These are phyloP conservation scores for Aspidapion aeneum DNA, from an alignment of 2,888 invertebrate genomes.

Conservation along the genomic window DNA sequence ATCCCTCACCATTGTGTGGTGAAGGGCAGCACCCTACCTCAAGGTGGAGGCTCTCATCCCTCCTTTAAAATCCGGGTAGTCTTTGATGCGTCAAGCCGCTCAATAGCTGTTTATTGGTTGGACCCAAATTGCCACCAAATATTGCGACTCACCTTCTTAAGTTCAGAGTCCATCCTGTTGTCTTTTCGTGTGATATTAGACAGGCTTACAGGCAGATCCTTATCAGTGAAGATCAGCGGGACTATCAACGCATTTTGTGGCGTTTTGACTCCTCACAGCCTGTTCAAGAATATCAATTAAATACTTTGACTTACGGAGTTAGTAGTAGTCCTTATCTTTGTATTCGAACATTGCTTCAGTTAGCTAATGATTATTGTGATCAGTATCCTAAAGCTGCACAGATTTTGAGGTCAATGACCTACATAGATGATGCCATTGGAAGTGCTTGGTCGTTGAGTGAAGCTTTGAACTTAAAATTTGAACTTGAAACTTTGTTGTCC, in stretches of 20 bases:
- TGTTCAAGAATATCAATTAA: not conserved
- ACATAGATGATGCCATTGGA: not conserved
- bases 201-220: not conserved
- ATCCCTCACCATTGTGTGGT: too few relatives aligned
- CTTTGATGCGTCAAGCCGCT: not conserved
- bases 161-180: not conserved
- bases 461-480: not conserved
- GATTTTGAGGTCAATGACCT: not conserved
- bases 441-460: not conserved
- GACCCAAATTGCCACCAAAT: not conserved
- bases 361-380: not conserved
- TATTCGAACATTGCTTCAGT: not conserved
- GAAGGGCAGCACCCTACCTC: too few relatives aligned
- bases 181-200: not conserved
- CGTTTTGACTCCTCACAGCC: not conserved
- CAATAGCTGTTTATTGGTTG: not conserved
- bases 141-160: not conserved
- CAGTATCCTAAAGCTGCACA: not conserved
- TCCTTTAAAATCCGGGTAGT: not conserved
- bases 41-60: too few relatives aligned
- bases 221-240: not conserved
- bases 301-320: not conserved
- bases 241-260: not conserved
- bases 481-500: not conserved
- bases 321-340: not conserved